phyloP scores from a whole-genome alignment of 2,113 vertebrate species.

The Trinectes maculatus region DNA sequence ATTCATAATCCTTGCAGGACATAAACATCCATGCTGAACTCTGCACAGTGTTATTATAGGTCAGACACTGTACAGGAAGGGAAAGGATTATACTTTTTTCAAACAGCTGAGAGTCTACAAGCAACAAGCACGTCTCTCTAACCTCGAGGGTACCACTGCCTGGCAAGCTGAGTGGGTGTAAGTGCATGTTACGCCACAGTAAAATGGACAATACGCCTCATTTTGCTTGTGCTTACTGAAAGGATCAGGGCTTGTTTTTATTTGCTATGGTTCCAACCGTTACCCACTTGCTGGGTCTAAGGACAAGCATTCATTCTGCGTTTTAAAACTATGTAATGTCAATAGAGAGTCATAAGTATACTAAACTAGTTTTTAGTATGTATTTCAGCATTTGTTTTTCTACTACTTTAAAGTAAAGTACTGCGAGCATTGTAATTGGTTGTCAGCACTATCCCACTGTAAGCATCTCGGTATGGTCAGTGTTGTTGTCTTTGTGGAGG shows the following conservation, averaged over 20 bases:
- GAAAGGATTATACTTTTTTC: conserved; percentile 2
- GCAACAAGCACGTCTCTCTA: not conserved
- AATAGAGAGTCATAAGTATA: not conserved
- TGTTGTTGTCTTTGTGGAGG: not conserved
- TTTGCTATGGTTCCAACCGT: not conserved
- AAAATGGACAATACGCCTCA: not conserved
- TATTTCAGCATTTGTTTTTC: not conserved
- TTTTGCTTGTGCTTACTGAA: not conserved
- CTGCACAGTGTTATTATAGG: not conserved
- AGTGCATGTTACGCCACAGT: not conserved
- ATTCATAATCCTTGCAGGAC: not conserved
- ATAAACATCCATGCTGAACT: conserved; percentile 1
- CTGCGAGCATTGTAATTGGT: not conserved
- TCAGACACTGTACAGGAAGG: not conserved
- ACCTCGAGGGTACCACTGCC: not conserved
- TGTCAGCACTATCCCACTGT: not conserved
- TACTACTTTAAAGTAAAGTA: not conserved
- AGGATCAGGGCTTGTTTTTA: not conserved
- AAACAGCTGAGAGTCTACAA: not conserved
- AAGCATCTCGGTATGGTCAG: too few species aligned
- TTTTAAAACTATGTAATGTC: not conserved
- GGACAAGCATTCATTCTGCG: not conserved
- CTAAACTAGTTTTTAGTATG: not conserved
- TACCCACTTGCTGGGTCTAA: too few species aligned
- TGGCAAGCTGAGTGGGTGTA: conserved; percentile 10